Base-by-base conservation (phyloP, 2,797 vertebrate genomes). In the Megaceryle alcyon region DNA sequence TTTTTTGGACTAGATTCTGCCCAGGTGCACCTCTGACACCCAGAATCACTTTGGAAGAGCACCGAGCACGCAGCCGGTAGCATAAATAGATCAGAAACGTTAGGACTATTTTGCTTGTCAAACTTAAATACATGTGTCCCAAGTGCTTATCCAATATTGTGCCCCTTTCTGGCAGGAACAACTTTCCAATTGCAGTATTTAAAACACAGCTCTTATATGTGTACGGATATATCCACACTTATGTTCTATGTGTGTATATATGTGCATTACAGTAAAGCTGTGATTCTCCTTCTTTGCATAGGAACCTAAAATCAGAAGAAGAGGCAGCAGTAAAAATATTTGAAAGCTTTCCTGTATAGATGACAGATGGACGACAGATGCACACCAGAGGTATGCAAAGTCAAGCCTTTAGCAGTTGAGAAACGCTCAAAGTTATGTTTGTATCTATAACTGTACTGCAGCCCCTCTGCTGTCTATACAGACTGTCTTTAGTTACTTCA, bases 361-460 rank as follows among this genome's bases (percentile, higher is more conserved):
- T 94, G 92, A 48, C 95, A 96, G 95, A 86, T 79, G 90, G 96
- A 81, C 0, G 2, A 54, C 88, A 93, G 92, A 92, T 93, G 92
- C 83, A 41, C 8, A 92, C 70, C 91, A 94, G 86, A 95, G 91
- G 95, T 78, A 85, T 19, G 79, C 69, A 33, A 91, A 94, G 87
- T 57, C 65, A 57, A 78, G 60, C 87, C 79, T 80, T 70, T 17
- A 65, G 44, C 66, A 71, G 86, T 18, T 33, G 60, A 73, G 82
- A 93, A 80, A 66, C 10, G 56, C 75, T 72, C 6, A 5, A 5
- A 41, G 51, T 68, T 46, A 23, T 28, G 12, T 64, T 75, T 73
- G 65, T 78, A 46, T 37, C 64, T 87, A 2, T 8, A 14, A 71
- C 48, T 4, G 71, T 26, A 19, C 35, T 77, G 82, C 82, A 79